phyloP scores from a whole-genome alignment of 2,888 invertebrate species.

The Tetheella fluctuosa region DNA sequence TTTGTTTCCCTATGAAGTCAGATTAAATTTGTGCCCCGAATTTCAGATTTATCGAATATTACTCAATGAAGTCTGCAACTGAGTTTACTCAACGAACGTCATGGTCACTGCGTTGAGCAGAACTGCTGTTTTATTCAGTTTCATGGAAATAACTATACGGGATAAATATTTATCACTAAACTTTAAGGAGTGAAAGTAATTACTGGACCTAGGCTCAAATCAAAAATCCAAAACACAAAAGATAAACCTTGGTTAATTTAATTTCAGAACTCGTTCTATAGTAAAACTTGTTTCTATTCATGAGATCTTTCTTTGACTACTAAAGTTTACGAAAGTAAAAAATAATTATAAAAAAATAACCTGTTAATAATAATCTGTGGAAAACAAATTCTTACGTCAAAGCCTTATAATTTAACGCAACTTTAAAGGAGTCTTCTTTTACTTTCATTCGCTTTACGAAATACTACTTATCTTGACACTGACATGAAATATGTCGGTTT shows the following conservation, averaged over 20 bases:
- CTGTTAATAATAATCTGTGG: no score
- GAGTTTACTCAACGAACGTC: not conserved
- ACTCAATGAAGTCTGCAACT: not conserved
- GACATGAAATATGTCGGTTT: not conserved
- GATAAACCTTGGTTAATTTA: no score
- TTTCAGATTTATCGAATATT: conserved; percentile 4
- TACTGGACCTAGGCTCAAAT: no score
- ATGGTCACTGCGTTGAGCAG: not conserved
- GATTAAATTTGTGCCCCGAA: not conserved
- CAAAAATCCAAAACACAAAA: no score
- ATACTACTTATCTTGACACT: not conserved
- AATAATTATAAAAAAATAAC: no score
- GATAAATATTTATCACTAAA: not conserved
- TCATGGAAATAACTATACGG: not conserved
- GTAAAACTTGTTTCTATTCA: no score
- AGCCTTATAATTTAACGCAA: no score
- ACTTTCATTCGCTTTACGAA: not conserved
- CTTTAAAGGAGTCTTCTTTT: not conserved
- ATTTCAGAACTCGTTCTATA: no score
- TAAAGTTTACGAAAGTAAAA: no score
- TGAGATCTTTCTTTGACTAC: no score
- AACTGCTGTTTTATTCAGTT: not conserved
- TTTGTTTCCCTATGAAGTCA: conserved; percentile 20
- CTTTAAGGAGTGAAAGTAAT: no score
- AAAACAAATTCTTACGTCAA: no score